Evolutionary conservation across 2,888 invertebrate species (phyloP).

Genomic region (Noctua fimbriata): DNA sequence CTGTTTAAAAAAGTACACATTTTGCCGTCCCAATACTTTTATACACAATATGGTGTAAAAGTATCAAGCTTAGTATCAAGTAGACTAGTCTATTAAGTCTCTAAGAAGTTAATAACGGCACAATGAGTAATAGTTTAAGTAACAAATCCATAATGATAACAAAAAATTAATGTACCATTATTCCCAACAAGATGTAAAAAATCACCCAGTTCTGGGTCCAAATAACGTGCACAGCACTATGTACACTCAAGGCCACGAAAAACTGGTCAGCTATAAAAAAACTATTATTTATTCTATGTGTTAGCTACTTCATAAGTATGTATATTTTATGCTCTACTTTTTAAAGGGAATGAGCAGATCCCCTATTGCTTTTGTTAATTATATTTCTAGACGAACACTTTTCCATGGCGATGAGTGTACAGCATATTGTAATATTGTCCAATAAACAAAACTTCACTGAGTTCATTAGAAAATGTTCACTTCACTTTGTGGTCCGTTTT

Average conservation of each 20-base stretch:
- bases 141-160: constrained; percentile 63
- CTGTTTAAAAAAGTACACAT: constrained; percentile 62
- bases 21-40: constrained; percentile 56
- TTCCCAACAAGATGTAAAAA: constrained; percentile 60
- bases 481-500: constrained; percentile 76
- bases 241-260: constrained; percentile 49
- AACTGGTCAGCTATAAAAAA: constrained; percentile 44
- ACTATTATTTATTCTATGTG: constrained; percentile 49
- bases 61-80: constrained; percentile 45
- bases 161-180: constrained; percentile 62
- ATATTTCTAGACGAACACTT: constrained; percentile 55
- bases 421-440: constrained; percentile 67
- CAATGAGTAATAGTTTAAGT: constrained; percentile 61
- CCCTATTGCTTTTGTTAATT: constrained; percentile 60
- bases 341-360: constrained; percentile 58
- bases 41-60: constrained; percentile 44
- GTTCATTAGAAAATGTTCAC: constrained; percentile 76
- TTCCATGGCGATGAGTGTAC: constrained; percentile 64
- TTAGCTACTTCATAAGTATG: constrained; percentile 60
- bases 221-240: constrained; percentile 50
- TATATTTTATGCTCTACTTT: constrained; percentile 56
- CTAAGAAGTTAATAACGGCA: constrained; percentile 42
- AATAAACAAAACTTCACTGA: constrained; percentile 70
- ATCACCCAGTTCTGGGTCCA: constrained; percentile 38
- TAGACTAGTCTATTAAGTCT: constrained; percentile 55